phyloP scores from a whole-genome alignment of 2,113 vertebrate genomes.

The Silurus glanis region DNA sequence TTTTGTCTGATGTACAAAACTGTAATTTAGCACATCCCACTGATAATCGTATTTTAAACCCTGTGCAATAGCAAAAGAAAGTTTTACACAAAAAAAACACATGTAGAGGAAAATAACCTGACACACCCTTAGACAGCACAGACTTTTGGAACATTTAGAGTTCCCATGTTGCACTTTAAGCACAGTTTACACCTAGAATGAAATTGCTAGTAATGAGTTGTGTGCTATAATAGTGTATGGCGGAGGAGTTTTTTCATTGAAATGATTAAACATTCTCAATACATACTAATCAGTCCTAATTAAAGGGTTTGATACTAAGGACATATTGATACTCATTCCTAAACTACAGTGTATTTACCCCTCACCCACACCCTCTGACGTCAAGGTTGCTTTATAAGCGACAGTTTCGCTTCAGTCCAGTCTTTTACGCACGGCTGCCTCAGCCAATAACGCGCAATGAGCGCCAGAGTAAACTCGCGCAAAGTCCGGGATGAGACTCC shows the following conservation, averaged over 20 bases:
- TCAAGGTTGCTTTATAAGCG: not conserved
- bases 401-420: rapidly evolving
- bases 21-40: not conserved
- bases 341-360: not conserved
- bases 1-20: not conserved
- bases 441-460: constrained; percentile 45
- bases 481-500: not conserved
- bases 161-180: not conserved
- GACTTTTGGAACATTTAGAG: not conserved
- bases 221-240: not conserved
- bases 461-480: constrained; percentile 41
- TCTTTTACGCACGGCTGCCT: not conserved
- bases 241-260: not conserved
- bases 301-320: not conserved
- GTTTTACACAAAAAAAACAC: not conserved
- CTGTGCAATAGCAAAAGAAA: not conserved
- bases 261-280: not conserved
- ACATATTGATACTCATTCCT: not conserved
- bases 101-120: not conserved
- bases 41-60: not conserved
- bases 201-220: not conserved
- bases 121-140: not conserved
- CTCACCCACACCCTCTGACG: constrained; percentile 5
- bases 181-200: not conserved
- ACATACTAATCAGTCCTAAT: not conserved